Percentiles rank a stretch among this genome's conserved stretches.
Conservation (phyloP, 1,140 invertebrate genomes). For the Pachyrhynchus sulphureomaculatus region DNA sequence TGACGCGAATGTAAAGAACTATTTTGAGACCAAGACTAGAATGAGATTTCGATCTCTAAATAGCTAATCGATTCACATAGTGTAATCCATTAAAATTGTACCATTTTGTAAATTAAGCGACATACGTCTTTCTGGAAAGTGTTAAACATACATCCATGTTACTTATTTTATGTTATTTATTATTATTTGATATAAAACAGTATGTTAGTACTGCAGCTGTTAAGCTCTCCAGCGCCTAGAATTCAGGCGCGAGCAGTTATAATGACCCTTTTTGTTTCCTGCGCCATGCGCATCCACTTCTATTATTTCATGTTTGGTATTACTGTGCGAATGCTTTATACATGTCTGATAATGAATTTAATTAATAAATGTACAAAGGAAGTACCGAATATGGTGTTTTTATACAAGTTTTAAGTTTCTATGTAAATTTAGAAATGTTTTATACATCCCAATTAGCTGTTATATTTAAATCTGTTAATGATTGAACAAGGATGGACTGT, state of each 20-base stretch:
- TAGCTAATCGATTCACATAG: conserved; percentile 48
- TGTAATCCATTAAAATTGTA: conserved; percentile 51
- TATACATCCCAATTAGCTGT: conserved; percentile 52
- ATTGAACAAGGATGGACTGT: conserved; percentile 48
- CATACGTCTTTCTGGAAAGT: conserved; percentile 52
- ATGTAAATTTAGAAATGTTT: conserved; percentile 51
- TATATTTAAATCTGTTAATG: conserved; percentile 48
- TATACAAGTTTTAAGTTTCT: conserved; percentile 52
- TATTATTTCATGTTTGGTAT: conserved; percentile 56
- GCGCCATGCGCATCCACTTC: conserved; percentile 39
- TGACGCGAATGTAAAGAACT: conserved; percentile 24
- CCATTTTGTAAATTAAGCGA: conserved; percentile 54
- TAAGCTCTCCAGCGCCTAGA: conserved; percentile 5
- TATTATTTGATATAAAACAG: conserved; percentile 49
- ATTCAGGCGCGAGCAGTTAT: background rate
- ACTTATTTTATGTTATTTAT: conserved; percentile 51
- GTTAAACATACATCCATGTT: conserved; percentile 53
- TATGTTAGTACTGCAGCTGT: conserved; percentile 40
- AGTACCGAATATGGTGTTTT: conserved; percentile 55
- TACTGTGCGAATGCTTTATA: conserved; percentile 61
- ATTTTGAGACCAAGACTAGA: conserved; percentile 38
- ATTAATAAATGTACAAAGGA: conserved; percentile 60
- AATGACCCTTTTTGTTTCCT: conserved; percentile 16
- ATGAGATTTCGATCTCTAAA: conserved; percentile 38
- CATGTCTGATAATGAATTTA: conserved; percentile 56